These are phyloP conservation scores for Syrphus vitripennis DNA, from an alignment of 2,888 invertebrate genomes.

Conservation along the genomic window DNA sequence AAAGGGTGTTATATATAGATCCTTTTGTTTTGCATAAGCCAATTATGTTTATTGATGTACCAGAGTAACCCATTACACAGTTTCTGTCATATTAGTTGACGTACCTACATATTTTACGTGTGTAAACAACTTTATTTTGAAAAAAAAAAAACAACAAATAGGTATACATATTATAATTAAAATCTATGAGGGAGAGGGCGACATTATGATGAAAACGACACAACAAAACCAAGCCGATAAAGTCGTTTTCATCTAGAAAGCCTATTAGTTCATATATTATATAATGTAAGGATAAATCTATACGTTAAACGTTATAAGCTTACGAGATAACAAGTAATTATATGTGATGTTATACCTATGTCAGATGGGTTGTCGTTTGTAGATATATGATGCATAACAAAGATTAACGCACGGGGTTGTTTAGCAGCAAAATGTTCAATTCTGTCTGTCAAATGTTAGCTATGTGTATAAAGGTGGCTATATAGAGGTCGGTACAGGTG, in stretches of 20 bases:
- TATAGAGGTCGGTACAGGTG: background rate
- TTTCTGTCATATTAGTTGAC: background rate
- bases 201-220: background rate
- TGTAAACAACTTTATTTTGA: background rate
- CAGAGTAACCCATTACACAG: background rate
- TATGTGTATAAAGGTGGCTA: background rate
- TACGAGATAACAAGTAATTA: slow-evolving; percentile 15
- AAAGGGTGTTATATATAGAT: too few relatives aligned
- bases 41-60: background rate
- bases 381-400: background rate
- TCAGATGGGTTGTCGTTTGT: background rate
- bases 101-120: background rate
- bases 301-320: background rate
- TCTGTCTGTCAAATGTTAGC: background rate
- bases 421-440: slow-evolving; percentile 3
- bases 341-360: background rate
- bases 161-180: background rate
- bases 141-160: too few relatives aligned
- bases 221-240: background rate
- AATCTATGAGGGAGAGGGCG: background rate
- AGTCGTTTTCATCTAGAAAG: background rate
- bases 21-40: background rate
- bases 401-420: background rate
- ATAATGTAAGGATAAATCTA: background rate
- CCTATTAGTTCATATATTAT: background rate